Conservation (phyloP, 2,797 vertebrate species). For the Coluber constrictor region DNA sequence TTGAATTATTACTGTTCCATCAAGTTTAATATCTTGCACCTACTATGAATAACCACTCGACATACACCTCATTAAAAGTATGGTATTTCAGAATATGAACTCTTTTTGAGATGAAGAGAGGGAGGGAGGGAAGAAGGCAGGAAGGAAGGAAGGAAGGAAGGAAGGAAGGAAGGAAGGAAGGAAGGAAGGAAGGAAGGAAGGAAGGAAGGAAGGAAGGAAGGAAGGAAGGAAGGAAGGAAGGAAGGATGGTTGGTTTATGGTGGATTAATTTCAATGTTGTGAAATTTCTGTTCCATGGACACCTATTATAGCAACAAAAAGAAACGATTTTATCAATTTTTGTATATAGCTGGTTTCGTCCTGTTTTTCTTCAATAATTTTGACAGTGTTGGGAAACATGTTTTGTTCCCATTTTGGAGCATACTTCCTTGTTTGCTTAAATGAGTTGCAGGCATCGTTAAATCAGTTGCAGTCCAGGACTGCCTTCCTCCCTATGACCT, state of each 20-base stretch:
- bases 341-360: not conserved
- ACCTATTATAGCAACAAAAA: not conserved
- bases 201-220: not conserved
- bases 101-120: not conserved
- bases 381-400: not conserved
- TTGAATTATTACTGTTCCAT: conserved; percentile 8
- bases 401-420: not conserved
- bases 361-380: not conserved
- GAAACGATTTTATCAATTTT: not conserved
- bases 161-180: not conserved
- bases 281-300: not conserved
- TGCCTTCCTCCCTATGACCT: not conserved
- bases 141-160: not conserved
- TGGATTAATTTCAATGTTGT: not conserved
- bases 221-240: not conserved
- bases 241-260: not conserved
- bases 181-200: not conserved
- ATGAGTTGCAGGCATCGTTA: not conserved
- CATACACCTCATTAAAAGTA: not conserved
- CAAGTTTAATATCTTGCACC: conserved; percentile 23
- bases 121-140: not conserved
- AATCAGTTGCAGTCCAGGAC: not conserved
- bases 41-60: not conserved
- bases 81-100: not conserved
- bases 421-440: not conserved